These are phyloP conservation scores for Chelonoidis abingdonii DNA, from an alignment of 2,113 vertebrate genomes.

Conservation along the genomic window DNA sequence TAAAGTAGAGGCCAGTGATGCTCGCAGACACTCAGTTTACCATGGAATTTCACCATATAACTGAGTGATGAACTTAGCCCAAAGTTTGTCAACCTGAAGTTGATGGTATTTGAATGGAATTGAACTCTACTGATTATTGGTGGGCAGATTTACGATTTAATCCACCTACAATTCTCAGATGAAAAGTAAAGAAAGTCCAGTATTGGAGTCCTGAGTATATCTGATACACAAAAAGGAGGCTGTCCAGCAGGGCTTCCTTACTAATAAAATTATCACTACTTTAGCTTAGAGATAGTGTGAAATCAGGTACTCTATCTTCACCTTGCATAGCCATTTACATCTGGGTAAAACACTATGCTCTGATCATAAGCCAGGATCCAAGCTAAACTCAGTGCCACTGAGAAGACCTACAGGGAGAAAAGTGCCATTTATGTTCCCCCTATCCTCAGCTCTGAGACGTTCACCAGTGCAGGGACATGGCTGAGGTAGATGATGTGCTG, in stretches of 20 bases:
- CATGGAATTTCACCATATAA: background rate
- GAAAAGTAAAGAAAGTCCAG: background rate
- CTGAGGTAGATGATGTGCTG: background rate
- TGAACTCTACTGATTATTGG: background rate
- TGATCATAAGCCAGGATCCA: background rate
- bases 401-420: background rate
- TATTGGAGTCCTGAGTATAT: background rate
- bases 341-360: background rate
- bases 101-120: background rate
- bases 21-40: background rate
- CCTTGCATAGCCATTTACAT: background rate
- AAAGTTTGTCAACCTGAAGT: background rate
- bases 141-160: background rate
- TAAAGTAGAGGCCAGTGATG: background rate
- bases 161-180: background rate
- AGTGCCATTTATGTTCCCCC: background rate
- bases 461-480: background rate
- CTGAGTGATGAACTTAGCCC: background rate
- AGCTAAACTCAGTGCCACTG: background rate
- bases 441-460: background rate
- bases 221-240: background rate
- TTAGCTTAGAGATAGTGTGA: background rate
- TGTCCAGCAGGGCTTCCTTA: background rate
- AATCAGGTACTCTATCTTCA: background rate
- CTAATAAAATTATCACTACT: background rate